These are phyloP conservation scores for Gastracanthus pulcherrimus DNA, from an alignment of 2,888 invertebrate genomes.

Conservation along the genomic window DNA sequence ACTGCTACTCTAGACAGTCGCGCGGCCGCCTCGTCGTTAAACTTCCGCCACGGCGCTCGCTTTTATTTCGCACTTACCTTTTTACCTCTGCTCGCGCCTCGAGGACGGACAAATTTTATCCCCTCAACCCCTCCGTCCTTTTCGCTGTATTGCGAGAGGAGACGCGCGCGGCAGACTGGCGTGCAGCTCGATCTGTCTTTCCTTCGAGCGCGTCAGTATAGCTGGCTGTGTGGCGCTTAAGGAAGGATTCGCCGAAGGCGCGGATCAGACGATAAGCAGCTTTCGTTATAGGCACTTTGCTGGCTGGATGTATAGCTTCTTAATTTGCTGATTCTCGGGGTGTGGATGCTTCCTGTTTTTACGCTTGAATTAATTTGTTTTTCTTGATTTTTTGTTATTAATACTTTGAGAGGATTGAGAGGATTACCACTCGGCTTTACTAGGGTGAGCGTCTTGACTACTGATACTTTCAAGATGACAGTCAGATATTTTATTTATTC, in stretches of 20 bases:
- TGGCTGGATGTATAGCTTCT: constrained; percentile 35
- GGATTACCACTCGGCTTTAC: no score
- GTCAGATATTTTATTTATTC: no score
- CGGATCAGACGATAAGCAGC: constrained; percentile 50
- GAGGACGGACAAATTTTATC: constrained; percentile 37
- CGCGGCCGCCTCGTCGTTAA: constrained; percentile 25
- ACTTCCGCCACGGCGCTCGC: constrained; percentile 4
- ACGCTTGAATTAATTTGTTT: background rate
- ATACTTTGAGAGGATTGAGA: background rate
- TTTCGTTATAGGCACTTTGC: constrained; percentile 32
- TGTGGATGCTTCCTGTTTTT: background rate
- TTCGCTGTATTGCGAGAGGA: background rate
- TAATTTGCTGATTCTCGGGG: constrained; percentile 25
- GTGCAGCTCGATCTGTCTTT: no score
- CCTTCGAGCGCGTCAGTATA: no score
- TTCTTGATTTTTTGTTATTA: background rate
- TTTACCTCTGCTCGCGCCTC: background rate
- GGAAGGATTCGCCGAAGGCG: constrained; percentile 3
- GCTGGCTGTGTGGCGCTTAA: background rate
- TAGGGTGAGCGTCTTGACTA: no score
- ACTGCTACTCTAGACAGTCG: no score
- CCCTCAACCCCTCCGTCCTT: no score
- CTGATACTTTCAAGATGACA: no score
- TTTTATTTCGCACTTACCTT: constrained; percentile 49
- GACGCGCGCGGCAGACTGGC: no score